phyloP scores from a whole-genome alignment of 2,797 vertebrate genomes.

The Sebastes steindachneri region DNA sequence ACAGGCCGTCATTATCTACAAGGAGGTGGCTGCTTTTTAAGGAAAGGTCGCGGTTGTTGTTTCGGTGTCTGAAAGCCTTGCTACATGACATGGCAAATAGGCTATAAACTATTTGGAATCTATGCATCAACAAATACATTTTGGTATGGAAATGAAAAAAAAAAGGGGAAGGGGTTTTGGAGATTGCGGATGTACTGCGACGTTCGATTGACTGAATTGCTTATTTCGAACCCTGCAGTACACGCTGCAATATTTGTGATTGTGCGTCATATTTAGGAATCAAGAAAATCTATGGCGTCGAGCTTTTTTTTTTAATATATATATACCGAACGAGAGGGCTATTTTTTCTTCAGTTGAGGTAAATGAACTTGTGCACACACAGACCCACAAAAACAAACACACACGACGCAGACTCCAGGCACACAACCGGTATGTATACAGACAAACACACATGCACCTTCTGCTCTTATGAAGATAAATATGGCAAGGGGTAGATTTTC shows the following conservation, averaged over 20 bases:
- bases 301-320: neutral
- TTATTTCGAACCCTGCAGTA: constrained; percentile 39
- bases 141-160: constrained; percentile 54
- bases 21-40: constrained; percentile 70
- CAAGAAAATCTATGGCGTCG: constrained; percentile 50
- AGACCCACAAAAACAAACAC: constrained; percentile 54
- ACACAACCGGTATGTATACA: constrained; percentile 62
- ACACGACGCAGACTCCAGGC: constrained; percentile 35
- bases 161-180: constrained; percentile 3
- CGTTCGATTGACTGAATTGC: constrained; percentile 32
- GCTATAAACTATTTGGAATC: constrained; percentile 70
- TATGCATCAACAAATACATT: constrained; percentile 71
- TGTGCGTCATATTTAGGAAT: constrained; percentile 52
- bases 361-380: constrained; percentile 66
- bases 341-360: constrained; percentile 53
- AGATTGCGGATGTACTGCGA: constrained; percentile 42
- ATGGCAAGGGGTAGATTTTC: constrained; percentile 85
- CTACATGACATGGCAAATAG: constrained; percentile 73
- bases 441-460: constrained; percentile 70
- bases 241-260: constrained; percentile 46
- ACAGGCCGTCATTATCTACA: constrained; percentile 80
- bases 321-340: constrained; percentile 1
- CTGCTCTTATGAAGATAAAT: constrained; percentile 90
- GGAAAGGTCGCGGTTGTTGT: constrained; percentile 70
- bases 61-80: constrained; percentile 68